A percentile compares a stretch with the other conserved stretches of the same genome.
These are phyloP conservation scores for Oplegnathus fasciatus DNA, from an alignment of 2,113 vertebrate species.

Conservation along the genomic window DNA sequence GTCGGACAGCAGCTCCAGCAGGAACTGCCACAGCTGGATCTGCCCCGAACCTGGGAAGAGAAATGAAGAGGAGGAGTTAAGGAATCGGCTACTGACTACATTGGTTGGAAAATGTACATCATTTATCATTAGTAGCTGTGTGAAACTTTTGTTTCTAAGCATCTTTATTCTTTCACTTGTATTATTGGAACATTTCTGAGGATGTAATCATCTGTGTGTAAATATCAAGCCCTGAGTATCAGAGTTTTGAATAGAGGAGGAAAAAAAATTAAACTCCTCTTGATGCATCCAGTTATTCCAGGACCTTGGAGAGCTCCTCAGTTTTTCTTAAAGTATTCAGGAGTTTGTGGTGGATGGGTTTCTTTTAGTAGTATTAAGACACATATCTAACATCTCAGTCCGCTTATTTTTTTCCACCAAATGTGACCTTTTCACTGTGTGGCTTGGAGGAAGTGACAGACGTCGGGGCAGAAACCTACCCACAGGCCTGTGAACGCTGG, in stretches of 20 bases:
- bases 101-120: neutral
- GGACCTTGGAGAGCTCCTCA: slow-evolving; percentile 30
- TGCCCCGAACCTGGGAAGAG: slow-evolving; percentile 84
- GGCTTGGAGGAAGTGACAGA: slow-evolving; percentile 61
- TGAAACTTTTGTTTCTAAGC: neutral
- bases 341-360: neutral
- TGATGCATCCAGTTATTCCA: neutral
- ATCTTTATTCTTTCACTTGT: neutral
- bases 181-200: neutral
- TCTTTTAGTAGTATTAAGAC: neutral
- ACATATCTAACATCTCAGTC: neutral
- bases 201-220: neutral
- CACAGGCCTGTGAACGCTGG: slow-evolving; percentile 87
- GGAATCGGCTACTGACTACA: neutral
- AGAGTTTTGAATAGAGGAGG: neutral
- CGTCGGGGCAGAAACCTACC: slow-evolving; percentile 81
- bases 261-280: neutral
- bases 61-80: neutral
- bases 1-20: slow-evolving; percentile 88
- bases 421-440: slow-evolving; percentile 85
- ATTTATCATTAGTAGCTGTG: neutral
- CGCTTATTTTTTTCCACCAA: slow-evolving; percentile 46
- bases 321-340: neutral
- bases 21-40: slow-evolving; percentile 91
- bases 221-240: neutral